Percentiles rank a stretch among this genome's conserved stretches.
phyloP scores from a whole-genome alignment of 1,140 invertebrate species.

The Trigoniulus corallinus region DNA sequence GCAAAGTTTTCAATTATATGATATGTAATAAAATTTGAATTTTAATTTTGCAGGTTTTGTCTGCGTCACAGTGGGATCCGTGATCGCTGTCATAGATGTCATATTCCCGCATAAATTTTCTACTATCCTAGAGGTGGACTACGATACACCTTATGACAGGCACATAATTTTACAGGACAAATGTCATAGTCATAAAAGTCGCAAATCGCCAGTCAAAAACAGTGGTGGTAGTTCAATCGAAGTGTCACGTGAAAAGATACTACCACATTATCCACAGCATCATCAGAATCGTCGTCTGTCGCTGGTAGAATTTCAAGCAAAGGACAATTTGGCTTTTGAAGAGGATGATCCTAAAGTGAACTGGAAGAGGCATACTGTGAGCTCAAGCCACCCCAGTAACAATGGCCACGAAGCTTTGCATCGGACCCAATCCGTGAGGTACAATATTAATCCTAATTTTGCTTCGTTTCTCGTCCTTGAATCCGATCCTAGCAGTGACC shows the following conservation, averaged over 20 bases:
- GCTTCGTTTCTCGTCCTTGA: too few relatives aligned
- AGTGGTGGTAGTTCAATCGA: background rate
- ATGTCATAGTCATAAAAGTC: slow-evolving; percentile 47
- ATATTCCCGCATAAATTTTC: slow-evolving; percentile 81
- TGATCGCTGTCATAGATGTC: slow-evolving; percentile 64
- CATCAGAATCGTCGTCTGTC: too few relatives aligned
- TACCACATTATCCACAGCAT: too few relatives aligned
- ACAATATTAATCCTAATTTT: too few relatives aligned
- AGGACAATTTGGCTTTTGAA: slow-evolving; percentile 1
- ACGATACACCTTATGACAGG: slow-evolving; percentile 79
- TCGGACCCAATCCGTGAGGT: background rate
- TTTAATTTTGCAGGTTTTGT: slow-evolving; percentile 42
- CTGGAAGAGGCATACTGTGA: background rate
- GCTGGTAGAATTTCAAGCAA: too few relatives aligned
- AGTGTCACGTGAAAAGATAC: too few relatives aligned
- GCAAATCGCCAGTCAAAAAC: slow-evolving; percentile 15
- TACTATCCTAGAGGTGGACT: slow-evolving; percentile 81
- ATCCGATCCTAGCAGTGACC: too few relatives aligned
- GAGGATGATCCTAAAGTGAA: background rate
- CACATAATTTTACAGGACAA: slow-evolving; percentile 83
- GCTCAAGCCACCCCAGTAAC: background rate
- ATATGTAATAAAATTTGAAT: too few relatives aligned
- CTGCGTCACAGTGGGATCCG: slow-evolving; percentile 50
- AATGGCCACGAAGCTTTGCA: background rate
- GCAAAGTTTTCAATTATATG: too few relatives aligned